phyloP scores from a whole-genome alignment of 1,140 invertebrate genomes.

The Euborellia annulipes region DNA sequence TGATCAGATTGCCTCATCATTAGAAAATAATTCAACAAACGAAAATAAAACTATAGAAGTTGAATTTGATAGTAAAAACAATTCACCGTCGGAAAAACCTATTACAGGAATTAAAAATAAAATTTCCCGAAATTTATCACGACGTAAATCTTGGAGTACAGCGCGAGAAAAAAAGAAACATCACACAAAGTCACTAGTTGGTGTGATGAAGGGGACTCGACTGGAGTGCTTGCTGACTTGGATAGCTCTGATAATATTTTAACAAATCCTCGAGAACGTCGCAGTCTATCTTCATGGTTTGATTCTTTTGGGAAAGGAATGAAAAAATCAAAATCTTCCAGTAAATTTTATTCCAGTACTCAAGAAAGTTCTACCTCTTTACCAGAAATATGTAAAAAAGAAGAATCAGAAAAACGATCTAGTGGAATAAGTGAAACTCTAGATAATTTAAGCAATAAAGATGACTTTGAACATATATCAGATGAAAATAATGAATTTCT shows the following conservation, averaged over 20 bases:
- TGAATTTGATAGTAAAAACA: background rate
- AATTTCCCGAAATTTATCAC: background rate
- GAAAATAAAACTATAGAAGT: background rate
- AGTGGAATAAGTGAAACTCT: background rate
- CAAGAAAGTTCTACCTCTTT: constrained; percentile 5
- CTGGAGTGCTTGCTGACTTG: constrained; percentile 18
- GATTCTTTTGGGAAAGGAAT: constrained; percentile 20
- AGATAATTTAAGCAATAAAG: background rate
- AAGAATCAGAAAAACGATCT: background rate
- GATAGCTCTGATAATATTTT: constrained; percentile 18
- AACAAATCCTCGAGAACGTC: constrained; percentile 8
- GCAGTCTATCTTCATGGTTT: constrained; percentile 15
- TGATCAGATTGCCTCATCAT: too few species aligned
- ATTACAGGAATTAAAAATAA: background rate
- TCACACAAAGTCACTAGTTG: constrained; percentile 5
- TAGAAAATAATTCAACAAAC: background rate
- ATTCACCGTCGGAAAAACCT: background rate
- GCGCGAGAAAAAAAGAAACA: background rate
- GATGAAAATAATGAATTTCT: constrained; percentile 10
- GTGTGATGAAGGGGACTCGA: constrained; percentile 19
- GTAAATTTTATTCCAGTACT: constrained; percentile 9
- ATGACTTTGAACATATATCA: constrained; percentile 10
- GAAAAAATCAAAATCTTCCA: constrained; percentile 7
- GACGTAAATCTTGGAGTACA: constrained; percentile 6
- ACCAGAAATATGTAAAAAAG: constrained; percentile 1